Evolutionary conservation across 2,888 invertebrate genomes (phyloP).

Genomic region (Drosophila mimica): DNA sequence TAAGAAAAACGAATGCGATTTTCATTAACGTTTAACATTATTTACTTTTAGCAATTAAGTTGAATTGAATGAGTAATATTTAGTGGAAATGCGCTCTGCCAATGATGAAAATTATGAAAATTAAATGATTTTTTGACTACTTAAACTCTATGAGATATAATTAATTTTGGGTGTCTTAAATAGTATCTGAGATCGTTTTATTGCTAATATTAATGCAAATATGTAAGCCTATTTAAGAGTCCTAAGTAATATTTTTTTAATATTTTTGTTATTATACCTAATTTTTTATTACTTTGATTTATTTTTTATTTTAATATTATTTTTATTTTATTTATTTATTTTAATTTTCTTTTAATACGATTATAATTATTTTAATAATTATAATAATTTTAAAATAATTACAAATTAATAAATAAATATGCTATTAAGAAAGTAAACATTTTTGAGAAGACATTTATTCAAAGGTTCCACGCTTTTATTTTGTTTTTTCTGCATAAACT

Average conservation of each 20-base stretch:
- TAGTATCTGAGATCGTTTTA: not conserved
- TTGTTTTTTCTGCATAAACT: not conserved
- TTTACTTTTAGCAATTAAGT: not conserved
- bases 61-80: not conserved
- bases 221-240: not conserved
- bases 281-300: too few species aligned
- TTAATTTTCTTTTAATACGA: too few species aligned
- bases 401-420: not conserved
- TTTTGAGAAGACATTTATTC: not conserved
- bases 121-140: not conserved
- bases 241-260: too few species aligned
- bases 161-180: not conserved
- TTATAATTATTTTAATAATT: too few species aligned
- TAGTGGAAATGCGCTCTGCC: not conserved
- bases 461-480: not conserved
- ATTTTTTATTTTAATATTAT: too few species aligned
- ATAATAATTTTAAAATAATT: not conserved
- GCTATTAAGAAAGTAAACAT: too few species aligned
- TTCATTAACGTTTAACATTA: not conserved
- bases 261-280: too few species aligned
- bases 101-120: too few species aligned
- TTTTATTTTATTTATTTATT: too few species aligned
- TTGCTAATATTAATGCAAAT: not conserved
- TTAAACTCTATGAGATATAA: rapidly evolving
- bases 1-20: not conserved